phyloP scores from a whole-genome alignment of 2,888 invertebrate species.

The Coleophora flavipennella region DNA sequence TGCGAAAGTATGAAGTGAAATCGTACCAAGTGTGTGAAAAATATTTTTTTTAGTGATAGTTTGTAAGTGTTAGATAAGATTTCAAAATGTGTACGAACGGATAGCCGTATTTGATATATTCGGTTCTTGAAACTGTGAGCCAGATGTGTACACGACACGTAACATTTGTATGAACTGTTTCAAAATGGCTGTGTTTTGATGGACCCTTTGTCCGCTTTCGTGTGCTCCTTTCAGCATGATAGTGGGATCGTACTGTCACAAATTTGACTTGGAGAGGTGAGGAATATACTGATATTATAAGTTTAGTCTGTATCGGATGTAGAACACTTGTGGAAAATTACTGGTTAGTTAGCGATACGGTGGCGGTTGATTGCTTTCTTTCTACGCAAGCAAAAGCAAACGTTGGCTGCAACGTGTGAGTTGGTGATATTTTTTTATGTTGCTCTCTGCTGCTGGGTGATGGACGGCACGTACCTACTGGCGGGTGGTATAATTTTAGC shows the following conservation, averaged over 20 bases:
- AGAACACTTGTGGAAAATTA: constrained; percentile 53
- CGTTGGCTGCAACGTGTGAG: constrained; percentile 63
- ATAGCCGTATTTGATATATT: constrained; percentile 42
- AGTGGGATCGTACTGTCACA: constrained; percentile 76
- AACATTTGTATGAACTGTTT: constrained; percentile 67
- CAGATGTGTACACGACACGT: constrained; percentile 61
- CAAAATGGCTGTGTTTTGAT: constrained; percentile 84
- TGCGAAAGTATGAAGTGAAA: constrained; percentile 72
- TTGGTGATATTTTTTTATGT: constrained; percentile 51
- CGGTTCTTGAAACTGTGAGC: constrained; percentile 36
- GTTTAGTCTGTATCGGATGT: constrained; percentile 27
- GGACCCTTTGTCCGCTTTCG: constrained; percentile 77
- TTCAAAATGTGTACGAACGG: constrained; percentile 69
- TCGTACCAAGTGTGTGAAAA: constrained; percentile 66
- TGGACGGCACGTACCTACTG: constrained; percentile 24
- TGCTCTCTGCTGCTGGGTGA: constrained; percentile 27
- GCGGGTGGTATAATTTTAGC: constrained; percentile 34
- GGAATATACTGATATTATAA: constrained; percentile 36
- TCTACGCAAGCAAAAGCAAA: constrained; percentile 59
- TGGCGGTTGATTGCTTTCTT: constrained; percentile 63
- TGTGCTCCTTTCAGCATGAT: constrained; percentile 78
- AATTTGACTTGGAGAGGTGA: constrained; percentile 77
- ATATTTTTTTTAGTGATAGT: constrained; percentile 64
- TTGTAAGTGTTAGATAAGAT: constrained; percentile 53
- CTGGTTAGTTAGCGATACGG: constrained; percentile 40